Evolutionary conservation across 2,888 invertebrate species (phyloP).

Genomic region (Cerastoderma edule): DNA sequence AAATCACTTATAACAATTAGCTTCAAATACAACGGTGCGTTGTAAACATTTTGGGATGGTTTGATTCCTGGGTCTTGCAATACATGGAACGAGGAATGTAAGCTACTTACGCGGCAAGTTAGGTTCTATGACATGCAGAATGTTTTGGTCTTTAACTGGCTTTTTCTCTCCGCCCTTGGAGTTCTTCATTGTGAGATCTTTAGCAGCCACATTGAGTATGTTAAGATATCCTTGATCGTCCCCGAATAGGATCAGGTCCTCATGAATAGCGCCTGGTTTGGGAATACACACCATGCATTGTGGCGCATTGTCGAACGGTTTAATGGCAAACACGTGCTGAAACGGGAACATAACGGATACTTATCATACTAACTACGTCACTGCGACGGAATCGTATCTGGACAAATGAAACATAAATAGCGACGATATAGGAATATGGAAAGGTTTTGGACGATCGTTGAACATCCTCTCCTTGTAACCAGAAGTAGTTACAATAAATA

Average conservation of each 20-base stretch:
- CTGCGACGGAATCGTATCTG: too few relatives aligned
- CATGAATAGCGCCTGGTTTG: conserved; percentile 64
- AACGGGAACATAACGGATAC: conserved; percentile 37
- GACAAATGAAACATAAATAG: too few relatives aligned
- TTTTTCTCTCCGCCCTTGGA: conserved; percentile 73
- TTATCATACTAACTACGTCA: too few relatives aligned
- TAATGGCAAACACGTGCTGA: conserved; percentile 79
- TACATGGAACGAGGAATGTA: neutral
- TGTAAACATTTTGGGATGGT: too few relatives aligned
- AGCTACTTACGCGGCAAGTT: conserved; percentile 73
- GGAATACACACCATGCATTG: conserved; percentile 80
- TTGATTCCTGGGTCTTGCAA: too few relatives aligned
- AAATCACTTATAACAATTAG: too few relatives aligned
- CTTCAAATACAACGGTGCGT: too few relatives aligned
- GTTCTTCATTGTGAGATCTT: conserved; percentile 81
- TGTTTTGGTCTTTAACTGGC: conserved; percentile 66
- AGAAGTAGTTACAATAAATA: too few relatives aligned
- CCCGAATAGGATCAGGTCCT: conserved; percentile 80
- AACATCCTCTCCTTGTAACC: too few relatives aligned
- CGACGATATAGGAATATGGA: too few relatives aligned
- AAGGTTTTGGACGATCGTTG: too few relatives aligned
- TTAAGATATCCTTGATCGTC: conserved; percentile 82
- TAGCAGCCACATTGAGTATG: conserved; percentile 75
- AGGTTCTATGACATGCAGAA: conserved; percentile 75
- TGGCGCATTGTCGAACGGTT: conserved; percentile 81